Evolutionary conservation across 2,113 vertebrate genomes (phyloP).

Genomic region (Ammodytes dubius): DNA sequence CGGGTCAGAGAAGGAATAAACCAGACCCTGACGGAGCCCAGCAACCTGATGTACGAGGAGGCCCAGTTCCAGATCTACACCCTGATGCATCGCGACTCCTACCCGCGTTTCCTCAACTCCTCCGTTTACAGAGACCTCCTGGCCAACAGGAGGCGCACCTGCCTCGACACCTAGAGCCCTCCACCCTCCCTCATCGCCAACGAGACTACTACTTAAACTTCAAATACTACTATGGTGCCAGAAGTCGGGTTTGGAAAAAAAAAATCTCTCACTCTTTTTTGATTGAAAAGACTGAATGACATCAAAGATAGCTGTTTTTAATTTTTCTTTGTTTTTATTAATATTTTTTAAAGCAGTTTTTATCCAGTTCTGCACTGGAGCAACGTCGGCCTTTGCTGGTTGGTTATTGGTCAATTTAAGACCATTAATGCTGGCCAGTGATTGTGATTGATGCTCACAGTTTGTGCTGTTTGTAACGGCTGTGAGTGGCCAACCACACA

Average conservation of each 20-base stretch:
- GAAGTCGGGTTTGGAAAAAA: slow-evolving; percentile 72
- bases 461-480: slow-evolving; percentile 56
- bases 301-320: slow-evolving; percentile 72
- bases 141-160: slow-evolving; percentile 87
- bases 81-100: slow-evolving; percentile 99
- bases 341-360: slow-evolving; percentile 80
- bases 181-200: slow-evolving; percentile 65
- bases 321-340: slow-evolving; percentile 61
- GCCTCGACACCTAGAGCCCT: slow-evolving; percentile 91
- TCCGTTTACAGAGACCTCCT: slow-evolving; percentile 94
- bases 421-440: slow-evolving; percentile 71
- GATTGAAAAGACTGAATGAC: slow-evolving; percentile 76
- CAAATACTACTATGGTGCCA: slow-evolving; percentile 83
- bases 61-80: slow-evolving; percentile 99
- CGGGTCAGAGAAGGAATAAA: slow-evolving; percentile 97
- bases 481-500: slow-evolving; percentile 57
- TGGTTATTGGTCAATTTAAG: slow-evolving; percentile 69
- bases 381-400: slow-evolving; percentile 73
- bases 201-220: slow-evolving; percentile 79
- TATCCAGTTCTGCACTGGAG: slow-evolving; percentile 77
- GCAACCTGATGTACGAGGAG: slow-evolving; percentile 93
- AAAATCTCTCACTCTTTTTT: slow-evolving; percentile 78
- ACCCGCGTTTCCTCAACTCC: slow-evolving; percentile 97
- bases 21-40: slow-evolving; percentile 92
- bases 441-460: slow-evolving; percentile 70